phyloP scores from a whole-genome alignment of 2,797 vertebrate genomes.

The Helicolenus hilgendorfi region DNA sequence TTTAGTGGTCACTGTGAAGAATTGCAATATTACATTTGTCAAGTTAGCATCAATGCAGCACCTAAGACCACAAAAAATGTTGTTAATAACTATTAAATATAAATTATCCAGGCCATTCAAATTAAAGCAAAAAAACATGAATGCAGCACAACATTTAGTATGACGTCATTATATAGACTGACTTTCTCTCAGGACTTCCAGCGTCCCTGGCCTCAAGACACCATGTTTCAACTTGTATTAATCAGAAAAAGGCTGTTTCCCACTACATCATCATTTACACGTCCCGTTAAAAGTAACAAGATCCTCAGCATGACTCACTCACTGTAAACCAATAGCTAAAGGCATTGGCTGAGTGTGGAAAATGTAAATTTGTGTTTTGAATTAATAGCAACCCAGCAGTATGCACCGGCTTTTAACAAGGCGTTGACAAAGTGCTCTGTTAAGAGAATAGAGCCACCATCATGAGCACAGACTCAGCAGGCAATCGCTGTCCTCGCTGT shows the following conservation, averaged over 20 bases:
- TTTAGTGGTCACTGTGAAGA: not conserved
- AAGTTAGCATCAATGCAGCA: not conserved
- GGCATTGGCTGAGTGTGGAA: not conserved
- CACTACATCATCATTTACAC: not conserved
- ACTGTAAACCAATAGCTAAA: not conserved
- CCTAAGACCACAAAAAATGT: no score
- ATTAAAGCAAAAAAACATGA: not conserved
- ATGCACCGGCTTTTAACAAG: conserved; percentile 26
- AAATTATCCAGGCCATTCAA: not conserved
- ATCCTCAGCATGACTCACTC: not conserved
- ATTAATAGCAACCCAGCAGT: conserved; percentile 4
- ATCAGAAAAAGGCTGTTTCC: not conserved
- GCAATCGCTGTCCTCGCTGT: conserved; percentile 14
- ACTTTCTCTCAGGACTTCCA: not conserved
- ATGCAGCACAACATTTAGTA: accelerated
- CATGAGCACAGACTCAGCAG: conserved; percentile 28
- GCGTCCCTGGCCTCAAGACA: not conserved
- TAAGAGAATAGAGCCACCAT: not conserved
- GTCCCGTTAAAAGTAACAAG: conserved; percentile 7
- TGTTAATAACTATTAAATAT: no score
- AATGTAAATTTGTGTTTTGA: conserved; percentile 40
- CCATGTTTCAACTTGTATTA: conserved; percentile 10
- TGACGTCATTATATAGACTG: not conserved
- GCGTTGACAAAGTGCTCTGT: conserved; percentile 38
- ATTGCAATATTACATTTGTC: not conserved